These are phyloP conservation scores for Pseudocheirus occidentalis DNA, from an alignment of 2,797 vertebrate species.

Conservation along the genomic window DNA sequence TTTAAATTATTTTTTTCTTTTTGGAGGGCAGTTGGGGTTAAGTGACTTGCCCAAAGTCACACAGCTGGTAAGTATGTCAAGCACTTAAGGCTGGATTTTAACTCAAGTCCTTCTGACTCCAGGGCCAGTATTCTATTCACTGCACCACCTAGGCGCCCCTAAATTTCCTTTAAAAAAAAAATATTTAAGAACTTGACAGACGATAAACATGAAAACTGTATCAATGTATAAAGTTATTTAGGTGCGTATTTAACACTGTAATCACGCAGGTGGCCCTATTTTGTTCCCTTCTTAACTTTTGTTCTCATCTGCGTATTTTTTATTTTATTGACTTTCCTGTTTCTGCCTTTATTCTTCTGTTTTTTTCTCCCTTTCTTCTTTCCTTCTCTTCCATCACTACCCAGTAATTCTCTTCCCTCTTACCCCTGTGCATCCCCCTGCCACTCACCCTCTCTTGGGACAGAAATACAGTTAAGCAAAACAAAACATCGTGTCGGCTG, in stretches of 20 bases:
- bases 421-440: neutral
- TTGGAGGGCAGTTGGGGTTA: too few relatives aligned
- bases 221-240: neutral
- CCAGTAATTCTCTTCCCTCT: neutral
- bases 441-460: neutral
- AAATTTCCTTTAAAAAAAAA: too few relatives aligned
- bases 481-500: too few relatives aligned
- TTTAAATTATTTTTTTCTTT: neutral
- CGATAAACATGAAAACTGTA: neutral
- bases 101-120: too few relatives aligned
- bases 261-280: too few relatives aligned
- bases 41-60: too few relatives aligned
- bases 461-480: neutral
- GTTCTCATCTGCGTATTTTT: neutral
- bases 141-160: too few relatives aligned
- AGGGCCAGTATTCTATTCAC: too few relatives aligned
- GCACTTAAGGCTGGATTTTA: too few relatives aligned
- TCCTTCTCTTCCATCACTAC: neutral
- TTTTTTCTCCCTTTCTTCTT: too few relatives aligned
- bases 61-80: too few relatives aligned
- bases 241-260: neutral
- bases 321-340: neutral
- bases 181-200: neutral
- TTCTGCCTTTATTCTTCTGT: too few relatives aligned
- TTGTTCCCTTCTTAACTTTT: neutral